phyloP scores from a whole-genome alignment of 2,888 invertebrate species.

The Calameuta idolon region DNA sequence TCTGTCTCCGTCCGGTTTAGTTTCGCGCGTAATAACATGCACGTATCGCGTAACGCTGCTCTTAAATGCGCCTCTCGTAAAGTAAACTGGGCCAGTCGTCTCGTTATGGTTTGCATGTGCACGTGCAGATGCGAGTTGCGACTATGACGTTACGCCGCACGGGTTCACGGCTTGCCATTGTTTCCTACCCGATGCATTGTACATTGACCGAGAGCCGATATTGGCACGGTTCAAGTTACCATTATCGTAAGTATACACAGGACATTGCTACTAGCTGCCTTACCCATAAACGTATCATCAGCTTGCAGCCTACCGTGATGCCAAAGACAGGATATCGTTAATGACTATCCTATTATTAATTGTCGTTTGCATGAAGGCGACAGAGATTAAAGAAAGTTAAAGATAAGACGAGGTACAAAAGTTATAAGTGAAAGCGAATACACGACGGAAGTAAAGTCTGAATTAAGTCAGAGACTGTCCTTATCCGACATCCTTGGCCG shows the following conservation, averaged over 20 bases:
- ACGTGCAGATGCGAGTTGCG: not conserved
- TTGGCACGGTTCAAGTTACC: conserved; percentile 15
- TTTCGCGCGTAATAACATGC: conserved; percentile 15
- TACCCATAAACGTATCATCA: not conserved
- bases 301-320: not conserved
- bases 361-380: no score
- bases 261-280: not conserved
- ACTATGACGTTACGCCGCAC: not conserved
- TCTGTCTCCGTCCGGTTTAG: not conserved
- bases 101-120: conserved; percentile 22
- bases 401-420: no score
- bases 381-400: no score
- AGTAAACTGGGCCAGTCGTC: conserved; percentile 31
- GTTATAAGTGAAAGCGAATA: not conserved
- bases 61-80: conserved; percentile 27
- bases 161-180: conserved; percentile 26
- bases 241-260: not conserved
- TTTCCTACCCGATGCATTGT: conserved; percentile 39
- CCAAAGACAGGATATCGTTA: not conserved
- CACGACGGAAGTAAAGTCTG: not conserved
- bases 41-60: conserved; percentile 23
- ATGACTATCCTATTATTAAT: not conserved
- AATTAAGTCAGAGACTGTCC: not conserved
- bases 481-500: not conserved
- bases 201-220: conserved; percentile 37